phyloP scores from a whole-genome alignment of 2,888 invertebrate species.

The Phaonia tiefii region DNA sequence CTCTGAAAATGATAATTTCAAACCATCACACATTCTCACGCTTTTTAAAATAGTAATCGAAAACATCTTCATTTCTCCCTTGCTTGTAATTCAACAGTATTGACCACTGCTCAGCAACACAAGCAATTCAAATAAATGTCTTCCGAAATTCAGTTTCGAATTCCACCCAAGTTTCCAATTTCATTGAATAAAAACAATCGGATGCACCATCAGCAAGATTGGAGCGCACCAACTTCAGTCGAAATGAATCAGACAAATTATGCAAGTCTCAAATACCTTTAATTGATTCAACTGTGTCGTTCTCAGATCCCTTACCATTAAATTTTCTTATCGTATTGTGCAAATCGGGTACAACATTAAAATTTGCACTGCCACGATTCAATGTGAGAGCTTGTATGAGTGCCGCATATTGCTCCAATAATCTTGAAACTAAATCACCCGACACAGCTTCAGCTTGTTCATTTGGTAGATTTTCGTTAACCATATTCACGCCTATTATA shows the following conservation, averaged over 20 bases:
- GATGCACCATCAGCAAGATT: background rate
- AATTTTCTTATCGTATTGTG: constrained; percentile 14
- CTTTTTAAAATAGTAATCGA: constrained; percentile 27
- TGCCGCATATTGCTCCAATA: no score
- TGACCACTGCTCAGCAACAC: constrained; percentile 28
- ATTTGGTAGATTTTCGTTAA: no score
- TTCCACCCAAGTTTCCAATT: constrained; percentile 16
- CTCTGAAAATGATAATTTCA: constrained; percentile 15
- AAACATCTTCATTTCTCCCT: constrained; percentile 6
- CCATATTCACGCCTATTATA: background rate
- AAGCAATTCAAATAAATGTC: constrained; percentile 5
- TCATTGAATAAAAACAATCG: constrained; percentile 27
- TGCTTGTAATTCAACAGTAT: constrained; percentile 36
- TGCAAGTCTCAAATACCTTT: constrained; percentile 2
- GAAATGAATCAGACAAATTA: constrained; percentile 32
- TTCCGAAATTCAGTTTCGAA: constrained; percentile 18
- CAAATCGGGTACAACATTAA: background rate
- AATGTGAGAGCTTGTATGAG: no score
- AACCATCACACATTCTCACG: no score
- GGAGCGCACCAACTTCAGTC: constrained; percentile 22
- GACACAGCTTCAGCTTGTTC: no score
- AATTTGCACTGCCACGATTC: background rate
- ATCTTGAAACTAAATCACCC: no score
- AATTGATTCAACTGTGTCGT: constrained; percentile 1
- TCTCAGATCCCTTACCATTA: no score